These are phyloP conservation scores for Cathartes aura DNA, from an alignment of 2,113 vertebrate species.

Conservation along the genomic window DNA sequence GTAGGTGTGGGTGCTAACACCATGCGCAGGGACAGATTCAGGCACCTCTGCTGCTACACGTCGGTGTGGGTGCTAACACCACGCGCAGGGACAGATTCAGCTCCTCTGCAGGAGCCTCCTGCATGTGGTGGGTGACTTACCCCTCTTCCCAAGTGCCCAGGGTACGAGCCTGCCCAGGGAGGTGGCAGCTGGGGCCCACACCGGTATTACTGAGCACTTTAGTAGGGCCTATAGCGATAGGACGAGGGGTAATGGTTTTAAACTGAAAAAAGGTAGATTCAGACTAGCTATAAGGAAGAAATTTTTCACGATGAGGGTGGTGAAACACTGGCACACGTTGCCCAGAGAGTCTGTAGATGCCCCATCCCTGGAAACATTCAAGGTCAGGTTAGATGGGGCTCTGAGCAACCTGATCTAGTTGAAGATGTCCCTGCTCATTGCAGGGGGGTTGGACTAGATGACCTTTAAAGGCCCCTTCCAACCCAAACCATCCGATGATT, in stretches of 20 bases:
- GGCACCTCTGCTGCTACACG: background rate
- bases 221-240: background rate
- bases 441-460: background rate
- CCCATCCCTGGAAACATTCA: background rate
- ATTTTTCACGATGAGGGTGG: background rate
- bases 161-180: background rate
- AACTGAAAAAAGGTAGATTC: background rate
- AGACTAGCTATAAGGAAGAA: background rate
- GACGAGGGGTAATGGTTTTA: background rate
- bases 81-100: background rate
- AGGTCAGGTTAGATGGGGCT: accelerated
- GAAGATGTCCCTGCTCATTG: background rate
- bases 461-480: background rate
- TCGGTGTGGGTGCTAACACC: too few relatives aligned
- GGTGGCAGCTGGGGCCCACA: background rate
- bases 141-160: background rate
- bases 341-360: background rate
- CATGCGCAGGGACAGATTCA: accelerated
- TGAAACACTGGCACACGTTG: background rate
- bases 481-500: background rate
- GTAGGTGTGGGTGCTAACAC: background rate
- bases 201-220: background rate
- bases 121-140: accelerated
- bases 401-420: accelerated
- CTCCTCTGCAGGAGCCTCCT: background rate